These are phyloP conservation scores for Drosophila guanche DNA, from an alignment of 1,140 invertebrate species.

Conservation along the genomic window DNA sequence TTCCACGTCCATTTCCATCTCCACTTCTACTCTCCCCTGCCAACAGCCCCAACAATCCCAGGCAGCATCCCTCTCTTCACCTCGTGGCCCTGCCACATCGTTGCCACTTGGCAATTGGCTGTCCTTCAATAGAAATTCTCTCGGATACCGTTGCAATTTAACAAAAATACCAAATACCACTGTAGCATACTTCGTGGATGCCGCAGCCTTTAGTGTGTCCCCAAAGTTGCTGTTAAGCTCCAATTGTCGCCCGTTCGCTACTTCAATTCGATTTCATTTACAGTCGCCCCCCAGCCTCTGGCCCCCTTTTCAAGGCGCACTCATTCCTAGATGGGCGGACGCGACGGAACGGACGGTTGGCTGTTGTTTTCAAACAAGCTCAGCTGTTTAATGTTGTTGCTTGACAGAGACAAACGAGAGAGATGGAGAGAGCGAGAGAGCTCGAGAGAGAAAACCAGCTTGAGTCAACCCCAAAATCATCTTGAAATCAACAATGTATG, in stretches of 20 bases:
- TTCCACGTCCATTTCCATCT: constrained; percentile 12
- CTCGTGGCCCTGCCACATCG: constrained; percentile 25
- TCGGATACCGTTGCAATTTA: constrained; percentile 1
- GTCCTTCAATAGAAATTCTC: constrained; percentile 38
- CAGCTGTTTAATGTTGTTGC: constrained; percentile 81
- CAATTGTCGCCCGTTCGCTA: constrained; percentile 14
- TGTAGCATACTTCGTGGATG: constrained; percentile 38
- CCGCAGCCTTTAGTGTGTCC: background rate
- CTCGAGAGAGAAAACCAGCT: constrained; percentile 8
- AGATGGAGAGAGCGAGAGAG: constrained; percentile 12
- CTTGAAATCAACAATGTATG: constrained; percentile 37
- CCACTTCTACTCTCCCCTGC: constrained; percentile 1
- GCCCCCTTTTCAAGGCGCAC: constrained; percentile 8
- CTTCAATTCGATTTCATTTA: constrained; percentile 44
- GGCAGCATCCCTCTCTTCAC: background rate
- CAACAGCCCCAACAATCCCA: background rate
- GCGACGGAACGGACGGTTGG: constrained; percentile 14
- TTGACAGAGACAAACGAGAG: constrained; percentile 27
- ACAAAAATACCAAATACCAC: background rate
- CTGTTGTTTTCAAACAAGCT: constrained; percentile 80
- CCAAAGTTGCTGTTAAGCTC: constrained; percentile 6
- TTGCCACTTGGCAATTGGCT: constrained; percentile 39
- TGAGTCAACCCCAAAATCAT: constrained; percentile 18
- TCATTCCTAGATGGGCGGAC: background rate
- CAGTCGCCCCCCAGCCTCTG: constrained; percentile 4